Percentiles rank a stretch among this genome's conserved stretches.
These are phyloP conservation scores for Elymnias hypermnestra DNA, from an alignment of 1,140 invertebrate genomes.

Conservation along the genomic window DNA sequence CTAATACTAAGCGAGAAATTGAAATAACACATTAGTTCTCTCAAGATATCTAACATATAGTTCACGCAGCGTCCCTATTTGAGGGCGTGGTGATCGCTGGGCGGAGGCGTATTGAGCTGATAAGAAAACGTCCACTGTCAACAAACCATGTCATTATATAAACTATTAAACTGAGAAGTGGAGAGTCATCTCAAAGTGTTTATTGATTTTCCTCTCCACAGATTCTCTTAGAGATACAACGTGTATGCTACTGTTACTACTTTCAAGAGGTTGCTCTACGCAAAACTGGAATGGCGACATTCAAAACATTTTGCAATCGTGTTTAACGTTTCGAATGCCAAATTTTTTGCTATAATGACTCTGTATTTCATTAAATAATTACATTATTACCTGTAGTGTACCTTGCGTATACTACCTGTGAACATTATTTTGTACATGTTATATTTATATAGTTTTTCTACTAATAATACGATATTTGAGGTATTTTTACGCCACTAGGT, in stretches of 20 bases:
- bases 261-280: constrained; percentile 21
- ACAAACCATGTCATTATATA: constrained; percentile 62
- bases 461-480: no score
- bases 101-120: constrained; percentile 51
- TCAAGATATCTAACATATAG: constrained; percentile 11
- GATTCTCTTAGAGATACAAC: constrained; percentile 22
- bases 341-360: no score
- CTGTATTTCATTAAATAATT: no score
- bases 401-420: no score
- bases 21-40: not conserved
- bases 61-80: constrained; percentile 40
- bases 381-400: no score
- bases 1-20: constrained; percentile 7
- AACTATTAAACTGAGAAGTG: constrained; percentile 40
- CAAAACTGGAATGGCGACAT: constrained; percentile 15
- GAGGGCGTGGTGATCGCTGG: constrained; percentile 49
- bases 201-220: constrained; percentile 58
- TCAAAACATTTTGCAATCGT: no score
- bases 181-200: constrained; percentile 43
- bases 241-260: constrained; percentile 16
- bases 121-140: constrained; percentile 56
- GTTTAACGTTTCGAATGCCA: no score
- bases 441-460: no score
- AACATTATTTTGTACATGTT: no score
- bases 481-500: no score